phyloP scores from a whole-genome alignment of 2,113 vertebrate species.

The Aptenodytes patagonicus region DNA sequence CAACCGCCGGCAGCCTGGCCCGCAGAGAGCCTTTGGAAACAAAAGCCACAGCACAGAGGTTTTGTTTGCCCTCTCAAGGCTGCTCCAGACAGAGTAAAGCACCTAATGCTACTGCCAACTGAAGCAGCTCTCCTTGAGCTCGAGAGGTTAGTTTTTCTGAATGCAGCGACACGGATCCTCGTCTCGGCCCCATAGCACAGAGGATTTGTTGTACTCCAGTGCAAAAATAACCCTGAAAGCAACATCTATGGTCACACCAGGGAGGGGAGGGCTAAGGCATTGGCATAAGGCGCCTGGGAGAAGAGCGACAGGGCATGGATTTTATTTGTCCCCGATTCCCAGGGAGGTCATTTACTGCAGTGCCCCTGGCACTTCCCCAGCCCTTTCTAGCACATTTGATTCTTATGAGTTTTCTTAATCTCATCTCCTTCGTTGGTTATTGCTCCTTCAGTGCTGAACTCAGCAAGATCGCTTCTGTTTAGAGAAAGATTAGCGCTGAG shows the following conservation, averaged over 20 bases:
- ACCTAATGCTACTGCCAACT: slow-evolving; percentile 16
- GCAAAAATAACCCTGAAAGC: slow-evolving; percentile 45
- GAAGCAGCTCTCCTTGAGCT: slow-evolving; percentile 47
- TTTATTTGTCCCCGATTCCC: slow-evolving; percentile 58
- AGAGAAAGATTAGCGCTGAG: slow-evolving; percentile 65
- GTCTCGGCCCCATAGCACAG: not conserved
- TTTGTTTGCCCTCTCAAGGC: slow-evolving; percentile 57
- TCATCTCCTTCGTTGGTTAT: slow-evolving; percentile 64
- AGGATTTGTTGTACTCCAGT: slow-evolving; percentile 32
- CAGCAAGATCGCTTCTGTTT: slow-evolving; percentile 69
- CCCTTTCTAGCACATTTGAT: slow-evolving; percentile 48
- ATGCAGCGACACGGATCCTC: not conserved
- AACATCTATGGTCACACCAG: not conserved
- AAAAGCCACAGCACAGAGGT: not conserved
- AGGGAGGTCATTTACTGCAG: slow-evolving; percentile 48
- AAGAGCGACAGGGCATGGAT: not conserved
- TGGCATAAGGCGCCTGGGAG: not conserved
- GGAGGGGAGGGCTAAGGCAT: not conserved
- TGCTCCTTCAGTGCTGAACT: slow-evolving; percentile 68
- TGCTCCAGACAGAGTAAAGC: slow-evolving; percentile 39
- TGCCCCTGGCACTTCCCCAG: slow-evolving; percentile 60
- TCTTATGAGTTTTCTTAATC: slow-evolving; percentile 61
- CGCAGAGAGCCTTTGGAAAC: not conserved
- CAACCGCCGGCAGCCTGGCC: not conserved
- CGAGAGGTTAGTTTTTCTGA: slow-evolving; percentile 28